Evolutionary conservation across 2,888 invertebrate species (phyloP).

Genomic region (Dryococelus australis): DNA sequence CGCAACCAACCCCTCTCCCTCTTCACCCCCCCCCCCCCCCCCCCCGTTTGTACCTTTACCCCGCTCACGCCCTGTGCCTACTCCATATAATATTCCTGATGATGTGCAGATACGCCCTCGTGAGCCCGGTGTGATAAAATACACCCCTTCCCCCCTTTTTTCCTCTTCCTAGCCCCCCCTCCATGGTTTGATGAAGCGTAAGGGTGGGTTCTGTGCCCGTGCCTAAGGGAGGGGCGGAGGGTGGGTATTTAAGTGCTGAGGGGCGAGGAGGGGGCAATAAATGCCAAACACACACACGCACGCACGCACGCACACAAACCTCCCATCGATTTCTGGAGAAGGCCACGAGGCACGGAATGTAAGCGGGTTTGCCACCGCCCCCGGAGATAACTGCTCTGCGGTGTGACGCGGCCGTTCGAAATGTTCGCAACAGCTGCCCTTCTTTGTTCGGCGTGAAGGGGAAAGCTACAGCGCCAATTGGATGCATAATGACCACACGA

Average conservation of each 20-base stretch:
- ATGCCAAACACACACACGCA: conserved; percentile 25
- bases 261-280: background rate
- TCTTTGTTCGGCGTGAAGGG: too few species aligned
- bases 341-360: background rate
- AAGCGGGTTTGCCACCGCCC: too few species aligned
- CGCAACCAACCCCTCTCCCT: background rate
- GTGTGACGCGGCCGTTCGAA: too few species aligned
- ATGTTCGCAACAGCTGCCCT: background rate
- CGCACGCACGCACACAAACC: background rate
- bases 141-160: background rate
- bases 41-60: too few species aligned
- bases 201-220: too few species aligned
- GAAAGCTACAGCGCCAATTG: too few species aligned
- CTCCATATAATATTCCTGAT: conserved; percentile 25
- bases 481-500: too few species aligned
- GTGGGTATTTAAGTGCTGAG: conserved; percentile 20
- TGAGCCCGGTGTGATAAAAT: conserved; percentile 11
- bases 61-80: conserved; percentile 23
- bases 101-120: conserved; percentile 26
- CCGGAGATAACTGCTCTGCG: too few species aligned
- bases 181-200: conserved; percentile 10
- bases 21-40: conserved; percentile 1
- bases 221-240: background rate
- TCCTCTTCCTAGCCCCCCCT: background rate
- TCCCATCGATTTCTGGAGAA: background rate